A percentile compares a stretch with the other conserved stretches of the same genome.
phyloP scores from a whole-genome alignment of 2,888 invertebrate species.

The Prostheceraeus crozeri region DNA sequence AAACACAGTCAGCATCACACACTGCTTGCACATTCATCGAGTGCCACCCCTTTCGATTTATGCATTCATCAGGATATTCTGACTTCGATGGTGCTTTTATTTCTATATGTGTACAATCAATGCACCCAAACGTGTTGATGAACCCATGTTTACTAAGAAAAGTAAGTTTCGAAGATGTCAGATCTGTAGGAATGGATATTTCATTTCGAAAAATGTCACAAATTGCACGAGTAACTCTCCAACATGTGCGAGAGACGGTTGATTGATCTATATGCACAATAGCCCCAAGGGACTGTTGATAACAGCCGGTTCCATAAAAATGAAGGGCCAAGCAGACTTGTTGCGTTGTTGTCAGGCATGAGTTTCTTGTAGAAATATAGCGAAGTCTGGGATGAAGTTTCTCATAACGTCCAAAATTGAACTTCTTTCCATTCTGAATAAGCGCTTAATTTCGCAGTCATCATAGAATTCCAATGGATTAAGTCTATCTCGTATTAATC shows the following conservation, averaged over 20 bases:
- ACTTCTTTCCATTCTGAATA: constrained; percentile 11
- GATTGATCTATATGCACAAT: constrained; percentile 2
- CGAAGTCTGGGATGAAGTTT: background rate
- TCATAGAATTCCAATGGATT: constrained; percentile 18
- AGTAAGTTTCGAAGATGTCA: background rate
- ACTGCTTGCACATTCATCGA: constrained; percentile 17
- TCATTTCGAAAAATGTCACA: constrained; percentile 1
- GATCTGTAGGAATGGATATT: background rate
- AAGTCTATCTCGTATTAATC: constrained; percentile 9
- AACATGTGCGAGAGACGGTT: constrained; percentile 10
- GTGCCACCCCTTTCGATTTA: constrained; percentile 11
- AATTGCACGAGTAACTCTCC: constrained; percentile 10
- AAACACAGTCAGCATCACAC: constrained; percentile 14
- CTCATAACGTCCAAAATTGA: background rate
- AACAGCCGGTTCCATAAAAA: constrained; percentile 6
- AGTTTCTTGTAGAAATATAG: background rate
- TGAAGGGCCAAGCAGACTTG: background rate
- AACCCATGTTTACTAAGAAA: constrained; percentile 1
- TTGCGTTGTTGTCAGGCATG: constrained; percentile 6
- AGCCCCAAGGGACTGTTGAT: constrained; percentile 1
- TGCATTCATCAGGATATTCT: constrained; percentile 7
- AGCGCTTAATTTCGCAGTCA: constrained; percentile 18
- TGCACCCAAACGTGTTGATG: background rate
- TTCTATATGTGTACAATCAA: constrained; percentile 15
- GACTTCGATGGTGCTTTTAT: constrained; percentile 3